Conservation (phyloP, 2,888 invertebrate genomes). For the Cephonodes hylas region DNA sequence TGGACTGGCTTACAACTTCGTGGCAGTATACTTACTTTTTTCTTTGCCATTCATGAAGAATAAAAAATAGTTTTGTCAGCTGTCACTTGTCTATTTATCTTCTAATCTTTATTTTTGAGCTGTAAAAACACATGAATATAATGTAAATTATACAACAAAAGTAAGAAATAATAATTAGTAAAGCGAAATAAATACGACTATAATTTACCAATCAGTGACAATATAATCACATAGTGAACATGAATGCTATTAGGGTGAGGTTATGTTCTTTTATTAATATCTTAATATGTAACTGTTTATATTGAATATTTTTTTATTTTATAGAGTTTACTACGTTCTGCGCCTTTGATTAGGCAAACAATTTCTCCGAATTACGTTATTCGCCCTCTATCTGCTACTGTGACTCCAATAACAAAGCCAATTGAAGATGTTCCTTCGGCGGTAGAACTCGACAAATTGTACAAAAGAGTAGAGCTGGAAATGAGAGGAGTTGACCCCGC, state of each 20-base stretch:
- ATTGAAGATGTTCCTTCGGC: conserved; percentile 39
- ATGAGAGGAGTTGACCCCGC: conserved; percentile 92
- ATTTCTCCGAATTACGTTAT: conserved; percentile 36
- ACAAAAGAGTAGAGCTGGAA: conserved; percentile 91
- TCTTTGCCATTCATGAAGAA: no score
- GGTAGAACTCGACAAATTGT: conserved; percentile 87
- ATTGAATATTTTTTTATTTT: conserved; percentile 10
- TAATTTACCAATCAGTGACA: not conserved
- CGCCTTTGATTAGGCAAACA: conserved; percentile 41
- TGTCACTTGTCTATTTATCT: not conserved
- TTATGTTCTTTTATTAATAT: conserved; percentile 19
- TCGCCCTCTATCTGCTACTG: conserved; percentile 44
- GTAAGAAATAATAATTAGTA: conserved; percentile 21
- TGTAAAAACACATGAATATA: not conserved
- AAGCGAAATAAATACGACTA: not conserved
- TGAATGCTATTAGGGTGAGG: conserved; percentile 52
- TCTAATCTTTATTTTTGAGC: not conserved
- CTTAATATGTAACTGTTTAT: not conserved
- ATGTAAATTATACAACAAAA: not conserved
- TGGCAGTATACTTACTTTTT: no score
- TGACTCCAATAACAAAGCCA: conserved; percentile 39
- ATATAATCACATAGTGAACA: conserved; percentile 21
- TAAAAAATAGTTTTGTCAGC: not conserved
- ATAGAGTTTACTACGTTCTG: conserved; percentile 59
- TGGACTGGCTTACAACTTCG: no score